phyloP scores from a whole-genome alignment of 1,140 invertebrate species.

The Drosophila pseudoananassae region DNA sequence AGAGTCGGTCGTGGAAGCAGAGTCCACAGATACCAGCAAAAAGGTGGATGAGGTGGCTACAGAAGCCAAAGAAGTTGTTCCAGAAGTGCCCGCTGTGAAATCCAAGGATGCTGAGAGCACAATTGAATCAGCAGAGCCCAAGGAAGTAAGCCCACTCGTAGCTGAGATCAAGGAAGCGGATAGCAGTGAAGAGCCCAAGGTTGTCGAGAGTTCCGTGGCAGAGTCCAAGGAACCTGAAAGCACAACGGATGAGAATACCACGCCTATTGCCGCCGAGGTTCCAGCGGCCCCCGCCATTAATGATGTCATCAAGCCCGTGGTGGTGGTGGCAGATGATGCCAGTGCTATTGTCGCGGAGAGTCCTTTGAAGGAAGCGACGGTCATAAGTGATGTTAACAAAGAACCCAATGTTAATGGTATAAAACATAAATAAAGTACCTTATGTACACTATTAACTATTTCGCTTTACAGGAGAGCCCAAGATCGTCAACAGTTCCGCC shows the following conservation, averaged over 20 bases:
- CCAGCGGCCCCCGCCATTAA: conserved; percentile 43
- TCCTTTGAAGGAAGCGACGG: conserved; percentile 51
- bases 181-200: conserved; percentile 13
- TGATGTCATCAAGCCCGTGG: conserved; percentile 54
- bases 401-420: conserved; percentile 78
- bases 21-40: conserved; percentile 36
- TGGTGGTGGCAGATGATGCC: conserved; percentile 17
- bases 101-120: conserved; percentile 12
- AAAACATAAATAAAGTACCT: background rate
- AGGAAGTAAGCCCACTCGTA: conserved; percentile 10
- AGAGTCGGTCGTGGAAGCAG: conserved; percentile 8
- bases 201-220: conserved; percentile 8
- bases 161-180: conserved; percentile 27
- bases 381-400: conserved; percentile 55
- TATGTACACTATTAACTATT: background rate
- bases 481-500: conserved; percentile 64
- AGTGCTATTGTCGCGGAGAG: conserved; percentile 18
- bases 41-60: conserved; percentile 41
- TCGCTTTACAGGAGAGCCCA: conserved; percentile 65
- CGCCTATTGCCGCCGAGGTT: conserved; percentile 22
- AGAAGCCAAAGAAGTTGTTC: conserved; percentile 41
- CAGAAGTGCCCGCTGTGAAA: conserved; percentile 22
- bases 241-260: conserved; percentile 31
- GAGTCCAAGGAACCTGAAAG: conserved; percentile 28
- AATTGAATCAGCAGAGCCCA: conserved; percentile 18